Percentiles rank a stretch among this genome's conserved stretches.
Conservation (phyloP, 2,797 vertebrate genomes). For the Chelmon rostratus region DNA sequence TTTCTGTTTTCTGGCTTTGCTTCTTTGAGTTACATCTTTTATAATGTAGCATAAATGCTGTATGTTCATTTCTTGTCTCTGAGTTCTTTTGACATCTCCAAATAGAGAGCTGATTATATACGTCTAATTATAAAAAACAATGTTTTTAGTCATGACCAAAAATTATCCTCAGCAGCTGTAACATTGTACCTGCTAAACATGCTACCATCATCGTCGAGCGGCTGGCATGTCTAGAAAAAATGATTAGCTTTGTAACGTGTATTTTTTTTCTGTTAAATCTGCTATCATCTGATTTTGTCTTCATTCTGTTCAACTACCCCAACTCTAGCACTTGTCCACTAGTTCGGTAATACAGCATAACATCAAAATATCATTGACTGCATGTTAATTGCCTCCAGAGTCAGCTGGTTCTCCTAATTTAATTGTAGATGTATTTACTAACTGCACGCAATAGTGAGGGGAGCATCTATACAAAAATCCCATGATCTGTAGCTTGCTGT, state of each 20-base stretch:
- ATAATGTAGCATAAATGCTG: neutral
- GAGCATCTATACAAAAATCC: neutral
- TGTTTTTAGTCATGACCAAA: too few species aligned
- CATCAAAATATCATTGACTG: neutral
- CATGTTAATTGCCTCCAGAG: too few species aligned
- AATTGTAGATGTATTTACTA: neutral
- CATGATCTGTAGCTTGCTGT: slow-evolving; percentile 3
- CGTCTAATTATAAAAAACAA: too few species aligned
- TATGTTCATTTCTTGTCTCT: neutral
- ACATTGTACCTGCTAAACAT: too few species aligned
- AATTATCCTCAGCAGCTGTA: neutral
- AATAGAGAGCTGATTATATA: too few species aligned
- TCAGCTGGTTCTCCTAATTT: too few species aligned
- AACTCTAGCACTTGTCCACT: neutral
- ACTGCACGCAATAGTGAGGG: neutral
- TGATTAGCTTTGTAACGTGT: too few species aligned
- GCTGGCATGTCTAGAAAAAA: too few species aligned
- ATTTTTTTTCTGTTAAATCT: too few species aligned
- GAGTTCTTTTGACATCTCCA: too few species aligned
- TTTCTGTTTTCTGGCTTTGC: neutral
- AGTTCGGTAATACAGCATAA: neutral
- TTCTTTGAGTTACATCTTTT: neutral
- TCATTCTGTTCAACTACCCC: neutral
- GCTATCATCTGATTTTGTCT: neutral
- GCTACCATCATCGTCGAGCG: too few species aligned